These are phyloP conservation scores for Miltochrista miniata DNA, from an alignment of 2,888 invertebrate species.

Conservation along the genomic window DNA sequence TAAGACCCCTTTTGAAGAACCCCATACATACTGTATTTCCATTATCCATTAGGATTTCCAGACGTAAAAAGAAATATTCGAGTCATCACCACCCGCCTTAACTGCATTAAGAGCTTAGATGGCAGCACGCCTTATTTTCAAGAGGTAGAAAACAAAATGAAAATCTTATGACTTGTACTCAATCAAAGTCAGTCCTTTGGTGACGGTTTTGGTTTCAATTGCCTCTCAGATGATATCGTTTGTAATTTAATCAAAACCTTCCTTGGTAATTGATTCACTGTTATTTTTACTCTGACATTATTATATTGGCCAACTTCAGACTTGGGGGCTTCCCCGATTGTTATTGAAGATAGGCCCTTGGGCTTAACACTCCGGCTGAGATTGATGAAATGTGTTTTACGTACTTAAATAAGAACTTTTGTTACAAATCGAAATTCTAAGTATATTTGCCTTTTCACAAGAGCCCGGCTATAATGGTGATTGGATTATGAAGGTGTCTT, in stretches of 20 bases:
- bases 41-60: too few species aligned
- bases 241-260: slow-evolving; percentile 46
- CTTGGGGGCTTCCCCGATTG: slow-evolving; percentile 6
- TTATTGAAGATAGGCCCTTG: slow-evolving; percentile 3
- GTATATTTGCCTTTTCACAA: not conserved
- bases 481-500: not conserved
- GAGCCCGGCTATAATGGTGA: not conserved
- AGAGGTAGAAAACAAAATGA: too few species aligned
- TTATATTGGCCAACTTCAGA: too few species aligned
- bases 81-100: too few species aligned
- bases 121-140: too few species aligned
- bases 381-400: not conserved
- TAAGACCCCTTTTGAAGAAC: too few species aligned
- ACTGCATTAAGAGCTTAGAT: too few species aligned
- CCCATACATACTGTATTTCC: too few species aligned
- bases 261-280: slow-evolving; percentile 33
- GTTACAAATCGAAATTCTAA: not conserved
- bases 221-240: slow-evolving; percentile 36
- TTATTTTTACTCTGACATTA: slow-evolving; percentile 31
- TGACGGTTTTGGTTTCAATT: slow-evolving; percentile 30
- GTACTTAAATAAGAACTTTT: not conserved
- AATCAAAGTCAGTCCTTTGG: slow-evolving; percentile 7
- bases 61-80: too few species aligned
- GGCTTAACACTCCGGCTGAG: not conserved
- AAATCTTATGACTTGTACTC: fast-evolving